Conservation (phyloP, 37 sponge, comb jelly and placozoan genomes). For the Dysidea cf. avara region DNA sequence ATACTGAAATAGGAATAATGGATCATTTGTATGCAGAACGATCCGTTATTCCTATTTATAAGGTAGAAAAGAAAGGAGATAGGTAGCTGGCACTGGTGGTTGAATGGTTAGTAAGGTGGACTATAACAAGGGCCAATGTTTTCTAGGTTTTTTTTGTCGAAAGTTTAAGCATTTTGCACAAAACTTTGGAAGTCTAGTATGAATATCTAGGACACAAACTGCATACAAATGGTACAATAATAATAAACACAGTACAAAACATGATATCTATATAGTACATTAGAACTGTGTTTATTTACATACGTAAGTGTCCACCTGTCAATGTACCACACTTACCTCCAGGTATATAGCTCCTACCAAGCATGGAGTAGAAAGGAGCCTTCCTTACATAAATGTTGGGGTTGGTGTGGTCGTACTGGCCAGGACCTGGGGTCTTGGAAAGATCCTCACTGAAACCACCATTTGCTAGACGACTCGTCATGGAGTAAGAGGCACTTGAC, state of each 20-base stretch:
- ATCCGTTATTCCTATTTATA: too few species aligned
- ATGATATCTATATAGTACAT: neutral
- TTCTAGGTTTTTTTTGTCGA: too few species aligned
- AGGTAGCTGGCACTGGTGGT: too few species aligned
- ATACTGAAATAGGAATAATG: too few species aligned
- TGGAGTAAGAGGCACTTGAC: conserved; percentile 85
- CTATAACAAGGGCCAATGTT: too few species aligned
- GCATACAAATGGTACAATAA: neutral
- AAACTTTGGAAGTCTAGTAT: too few species aligned
- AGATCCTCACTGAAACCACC: conserved; percentile 94
- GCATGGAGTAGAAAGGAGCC: conserved; percentile 94
- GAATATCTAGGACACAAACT: too few species aligned
- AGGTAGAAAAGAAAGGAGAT: too few species aligned
- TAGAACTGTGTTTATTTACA: neutral
- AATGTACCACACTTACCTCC: conserved; percentile 65
- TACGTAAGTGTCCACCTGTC: neutral
- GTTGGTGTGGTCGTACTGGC: conserved; percentile 72
- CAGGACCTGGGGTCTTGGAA: conserved; percentile 97
- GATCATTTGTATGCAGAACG: too few species aligned
- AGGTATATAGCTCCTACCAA: conserved; percentile 80
- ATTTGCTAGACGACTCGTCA: conserved; percentile 67
- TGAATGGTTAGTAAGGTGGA: too few species aligned
- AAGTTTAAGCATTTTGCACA: too few species aligned
- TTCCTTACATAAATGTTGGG: conserved; percentile 58
- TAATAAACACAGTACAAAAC: neutral